Base-by-base conservation (phyloP, 2,797 vertebrate species). In the Philypnodon macrostomus region DNA sequence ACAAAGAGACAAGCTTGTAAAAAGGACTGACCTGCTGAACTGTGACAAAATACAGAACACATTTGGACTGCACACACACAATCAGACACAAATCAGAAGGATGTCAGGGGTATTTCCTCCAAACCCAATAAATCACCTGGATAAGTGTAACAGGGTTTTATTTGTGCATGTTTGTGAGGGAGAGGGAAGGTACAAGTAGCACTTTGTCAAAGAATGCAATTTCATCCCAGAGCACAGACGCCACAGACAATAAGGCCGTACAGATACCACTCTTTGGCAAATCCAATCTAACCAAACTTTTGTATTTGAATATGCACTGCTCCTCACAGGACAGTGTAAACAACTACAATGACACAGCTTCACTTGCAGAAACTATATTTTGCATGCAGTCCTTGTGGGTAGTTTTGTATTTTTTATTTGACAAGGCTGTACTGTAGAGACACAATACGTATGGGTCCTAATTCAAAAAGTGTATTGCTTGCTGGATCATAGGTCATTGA, bases 71-170 rank as follows among this genome's bases (percentile, higher is more conserved):
- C 60, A 72, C 72, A 79, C 67, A 73, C 60, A 80, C 63, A 59
- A 61, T 47, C n/a, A 69, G 58, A 73, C 60, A 75, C 67, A 77
- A 73, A 65, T 67, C 65, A 65, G 47, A 56, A 60, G 52, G 60
- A n/a, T 9, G 21, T 56, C 73, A 61, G 39, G 54, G 68, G 37
- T 74, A 63, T 72, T 49, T 46, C 7, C 41, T 70, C 51, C 46
- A 53, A 67, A 75, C 58, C 70, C 76, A 50, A 83, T 72, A 78
- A 73, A 73, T 64, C 55, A 75, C 67, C 60, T 56, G 48, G 42
- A 26, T 38, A 4, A 65, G 70, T 58, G 63, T 61, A 58, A 61
- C 65, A 48, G 63, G 38, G 36, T 39, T 73, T 38, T 31, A 53
- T 59, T 29, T 21, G 36, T 27, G 38, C 19, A 24, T 5, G 44